phyloP scores from a whole-genome alignment of 2,113 vertebrate species.

The Scolopax mira region DNA sequence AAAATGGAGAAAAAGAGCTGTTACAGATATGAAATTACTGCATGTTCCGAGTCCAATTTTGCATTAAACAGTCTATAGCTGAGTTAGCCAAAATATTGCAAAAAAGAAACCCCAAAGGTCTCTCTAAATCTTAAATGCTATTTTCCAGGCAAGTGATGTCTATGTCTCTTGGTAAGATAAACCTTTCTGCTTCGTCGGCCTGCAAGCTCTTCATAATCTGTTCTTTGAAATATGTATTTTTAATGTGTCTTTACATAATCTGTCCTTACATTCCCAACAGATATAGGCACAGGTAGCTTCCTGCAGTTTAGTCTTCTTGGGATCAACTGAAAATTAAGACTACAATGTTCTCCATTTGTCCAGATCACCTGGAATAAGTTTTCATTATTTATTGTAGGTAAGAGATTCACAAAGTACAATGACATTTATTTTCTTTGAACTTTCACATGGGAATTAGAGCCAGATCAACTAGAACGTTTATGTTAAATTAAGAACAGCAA shows the following conservation, averaged over 20 bases:
- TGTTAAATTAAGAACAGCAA: background rate
- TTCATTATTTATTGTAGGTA: background rate
- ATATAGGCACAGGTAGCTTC: background rate
- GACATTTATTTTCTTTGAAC: background rate
- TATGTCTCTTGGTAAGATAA: background rate
- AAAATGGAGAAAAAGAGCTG: background rate
- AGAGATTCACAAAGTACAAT: background rate
- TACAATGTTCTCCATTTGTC: background rate
- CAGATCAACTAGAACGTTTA: background rate
- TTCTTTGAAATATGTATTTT: background rate
- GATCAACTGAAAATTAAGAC: background rate
- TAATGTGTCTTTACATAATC: background rate
- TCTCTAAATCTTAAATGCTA: background rate
- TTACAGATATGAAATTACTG: background rate
- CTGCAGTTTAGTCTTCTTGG: background rate
- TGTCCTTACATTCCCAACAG: background rate
- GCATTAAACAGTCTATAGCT: background rate
- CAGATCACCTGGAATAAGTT: background rate
- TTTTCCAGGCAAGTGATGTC: background rate
- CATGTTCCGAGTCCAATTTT: background rate
- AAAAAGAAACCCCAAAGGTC: background rate
- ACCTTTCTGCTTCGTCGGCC: background rate
- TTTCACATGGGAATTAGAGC: conserved; percentile 2
- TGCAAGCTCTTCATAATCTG: background rate
- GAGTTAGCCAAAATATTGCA: background rate